Evolutionary conservation across 2,797 vertebrate genomes (phyloP).

Genomic region (Silurus aristotelis): DNA sequence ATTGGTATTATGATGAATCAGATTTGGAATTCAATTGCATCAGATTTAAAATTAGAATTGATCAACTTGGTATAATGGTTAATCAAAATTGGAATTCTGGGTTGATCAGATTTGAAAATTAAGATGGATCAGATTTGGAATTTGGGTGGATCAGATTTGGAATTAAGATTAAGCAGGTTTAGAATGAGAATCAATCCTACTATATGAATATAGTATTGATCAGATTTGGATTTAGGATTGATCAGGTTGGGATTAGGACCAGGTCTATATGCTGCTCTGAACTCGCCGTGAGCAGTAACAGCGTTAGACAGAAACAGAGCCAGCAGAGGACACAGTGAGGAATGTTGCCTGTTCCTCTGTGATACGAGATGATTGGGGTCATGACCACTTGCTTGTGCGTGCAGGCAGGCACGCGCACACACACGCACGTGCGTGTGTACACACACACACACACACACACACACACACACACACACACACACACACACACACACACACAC

Average conservation of each 20-base stretch:
- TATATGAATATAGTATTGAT: neutral
- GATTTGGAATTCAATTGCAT: neutral
- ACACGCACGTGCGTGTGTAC: neutral
- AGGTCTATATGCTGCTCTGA: neutral
- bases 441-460: neutral
- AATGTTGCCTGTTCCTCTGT: neutral
- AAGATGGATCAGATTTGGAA: neutral
- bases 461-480: constrained; percentile 11
- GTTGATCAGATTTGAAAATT: neutral
- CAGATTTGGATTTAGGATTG: neutral
- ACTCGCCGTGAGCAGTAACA: constrained; percentile 1
- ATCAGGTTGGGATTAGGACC: neutral
- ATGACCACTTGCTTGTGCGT: constrained; percentile 7
- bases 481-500: neutral
- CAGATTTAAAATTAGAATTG: neutral
- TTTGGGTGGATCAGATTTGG: neutral
- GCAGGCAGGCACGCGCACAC: neutral
- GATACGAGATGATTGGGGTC: constrained; percentile 46
- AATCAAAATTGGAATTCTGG: neutral
- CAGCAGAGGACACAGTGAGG: constrained; percentile 10
- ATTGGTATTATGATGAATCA: neutral
- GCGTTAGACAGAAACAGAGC: neutral
- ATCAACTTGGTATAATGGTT: neutral
- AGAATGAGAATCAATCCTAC: neutral
- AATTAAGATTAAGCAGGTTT: neutral